Evolutionary conservation across 2,113 vertebrate genomes (phyloP).

Genomic region (Ictalurus furcatus): DNA sequence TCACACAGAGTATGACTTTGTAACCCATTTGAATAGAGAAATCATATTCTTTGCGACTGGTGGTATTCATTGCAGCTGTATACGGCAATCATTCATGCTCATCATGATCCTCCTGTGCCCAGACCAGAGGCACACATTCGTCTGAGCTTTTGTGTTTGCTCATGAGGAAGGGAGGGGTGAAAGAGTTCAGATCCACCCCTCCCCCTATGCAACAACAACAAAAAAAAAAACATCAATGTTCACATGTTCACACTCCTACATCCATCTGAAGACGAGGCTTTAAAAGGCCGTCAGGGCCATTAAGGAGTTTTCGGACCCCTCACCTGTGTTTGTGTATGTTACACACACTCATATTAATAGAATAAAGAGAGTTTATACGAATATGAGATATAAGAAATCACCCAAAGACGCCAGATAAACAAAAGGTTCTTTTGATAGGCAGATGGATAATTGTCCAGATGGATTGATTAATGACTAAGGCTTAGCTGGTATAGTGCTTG

Average conservation of each 20-base stretch:
- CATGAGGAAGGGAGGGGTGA: slow-evolving; percentile 47
- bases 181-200: slow-evolving; percentile 51
- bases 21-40: background rate
- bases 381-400: background rate
- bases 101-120: slow-evolving; percentile 40
- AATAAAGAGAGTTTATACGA: background rate
- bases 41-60: background rate
- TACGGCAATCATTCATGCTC: slow-evolving; percentile 37
- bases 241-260: slow-evolving; percentile 39
- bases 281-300: background rate
- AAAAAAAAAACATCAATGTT: slow-evolving; percentile 37
- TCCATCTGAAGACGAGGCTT: slow-evolving; percentile 43
- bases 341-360: background rate
- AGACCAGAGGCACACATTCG: slow-evolving; percentile 41
- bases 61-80: background rate
- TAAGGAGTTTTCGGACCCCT: background rate
- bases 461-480: slow-evolving; percentile 53
- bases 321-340: background rate
- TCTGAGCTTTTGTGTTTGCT: slow-evolving; percentile 53
- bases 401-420: background rate
- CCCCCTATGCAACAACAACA: slow-evolving; percentile 8
- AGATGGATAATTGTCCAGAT: slow-evolving; percentile 39
- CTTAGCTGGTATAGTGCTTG: slow-evolving; percentile 28
- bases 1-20: background rate
- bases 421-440: background rate